phyloP scores from a whole-genome alignment of 2,113 vertebrate species.

The Caranx melampygus region DNA sequence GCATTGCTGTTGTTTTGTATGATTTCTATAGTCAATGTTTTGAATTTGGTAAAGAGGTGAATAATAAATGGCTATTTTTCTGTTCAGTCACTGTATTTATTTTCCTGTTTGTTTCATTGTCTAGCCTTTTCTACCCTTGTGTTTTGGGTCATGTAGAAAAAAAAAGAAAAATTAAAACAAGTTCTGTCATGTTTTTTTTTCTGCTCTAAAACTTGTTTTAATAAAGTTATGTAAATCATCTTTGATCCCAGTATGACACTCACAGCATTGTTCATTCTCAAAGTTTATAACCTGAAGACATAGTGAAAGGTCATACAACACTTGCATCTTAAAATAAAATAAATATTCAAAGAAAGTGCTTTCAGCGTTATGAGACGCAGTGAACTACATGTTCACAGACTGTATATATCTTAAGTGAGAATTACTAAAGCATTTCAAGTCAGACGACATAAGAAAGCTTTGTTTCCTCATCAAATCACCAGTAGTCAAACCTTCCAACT shows the following conservation, averaged over 20 bases:
- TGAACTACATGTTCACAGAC: conserved; percentile 12
- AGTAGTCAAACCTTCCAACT: conserved; percentile 11
- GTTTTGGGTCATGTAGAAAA: conserved; percentile 39
- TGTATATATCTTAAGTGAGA: conserved; percentile 7
- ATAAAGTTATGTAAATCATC: conserved; percentile 67
- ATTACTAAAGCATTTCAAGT: conserved; percentile 4
- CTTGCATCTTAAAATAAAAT: conserved; percentile 82
- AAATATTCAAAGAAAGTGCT: conserved; percentile 78
- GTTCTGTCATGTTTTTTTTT: conserved; percentile 37
- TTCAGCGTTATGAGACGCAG: conserved; percentile 50
- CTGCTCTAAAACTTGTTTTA: conserved; percentile 65
- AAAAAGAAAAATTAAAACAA: conserved; percentile 22
- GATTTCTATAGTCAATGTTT: conserved; percentile 54
- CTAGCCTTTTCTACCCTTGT: conserved; percentile 28
- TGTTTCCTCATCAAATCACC: neutral
- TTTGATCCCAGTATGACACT: neutral
- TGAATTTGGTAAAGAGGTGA: conserved; percentile 64
- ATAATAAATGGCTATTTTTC: conserved; percentile 41
- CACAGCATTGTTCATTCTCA: neutral
- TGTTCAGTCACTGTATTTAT: conserved; percentile 45
- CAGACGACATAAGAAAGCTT: neutral
- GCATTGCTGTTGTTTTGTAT: conserved; percentile 78
- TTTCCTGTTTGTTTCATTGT: conserved; percentile 53
- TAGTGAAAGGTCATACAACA: conserved; percentile 75
- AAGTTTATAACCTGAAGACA: neutral